Percentiles rank a stretch among this genome's conserved stretches.
These are phyloP conservation scores for Struthio camelus DNA, from an alignment of 2,113 vertebrate species.

Conservation along the genomic window DNA sequence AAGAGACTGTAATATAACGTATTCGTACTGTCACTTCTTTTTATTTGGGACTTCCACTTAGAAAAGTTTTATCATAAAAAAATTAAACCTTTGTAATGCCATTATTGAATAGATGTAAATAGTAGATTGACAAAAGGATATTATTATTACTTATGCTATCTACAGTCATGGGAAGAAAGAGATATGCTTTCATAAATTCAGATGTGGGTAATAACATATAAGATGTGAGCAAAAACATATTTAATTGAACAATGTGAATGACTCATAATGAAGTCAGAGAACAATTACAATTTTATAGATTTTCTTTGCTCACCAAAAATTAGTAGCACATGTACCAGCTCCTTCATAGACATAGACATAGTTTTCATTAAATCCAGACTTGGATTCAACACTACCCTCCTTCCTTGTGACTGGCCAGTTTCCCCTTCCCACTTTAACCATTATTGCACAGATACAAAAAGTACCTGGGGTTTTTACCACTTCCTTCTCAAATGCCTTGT, in stretches of 20 bases:
- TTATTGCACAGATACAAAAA: not conserved
- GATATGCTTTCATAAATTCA: not conserved
- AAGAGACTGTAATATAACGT: constrained; percentile 1
- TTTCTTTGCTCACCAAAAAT: not conserved
- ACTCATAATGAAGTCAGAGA: not conserved
- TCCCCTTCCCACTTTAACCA: not conserved
- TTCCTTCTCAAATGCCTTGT: not conserved
- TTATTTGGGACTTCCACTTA: not conserved
- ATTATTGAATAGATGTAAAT: not conserved
- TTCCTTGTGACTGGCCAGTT: not conserved
- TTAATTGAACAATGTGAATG: not conserved
- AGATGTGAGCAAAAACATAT: not conserved
- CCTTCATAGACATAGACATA: fast-evolving
- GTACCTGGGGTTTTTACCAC: not conserved
- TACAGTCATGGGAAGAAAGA: not conserved
- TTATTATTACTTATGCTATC: not conserved
- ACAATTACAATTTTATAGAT: not conserved
- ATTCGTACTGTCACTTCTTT: not conserved
- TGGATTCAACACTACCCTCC: not conserved
- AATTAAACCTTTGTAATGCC: not conserved
- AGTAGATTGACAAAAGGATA: not conserved
- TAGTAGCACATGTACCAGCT: not conserved
- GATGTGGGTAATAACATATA: not conserved
- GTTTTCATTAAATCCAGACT: not conserved
- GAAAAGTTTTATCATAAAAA: not conserved